A percentile compares a stretch with the other conserved stretches of the same genome.
These are phyloP conservation scores for Orientallactaga sibirica DNA, from an alignment of 2,797 vertebrate species.

Conservation along the genomic window DNA sequence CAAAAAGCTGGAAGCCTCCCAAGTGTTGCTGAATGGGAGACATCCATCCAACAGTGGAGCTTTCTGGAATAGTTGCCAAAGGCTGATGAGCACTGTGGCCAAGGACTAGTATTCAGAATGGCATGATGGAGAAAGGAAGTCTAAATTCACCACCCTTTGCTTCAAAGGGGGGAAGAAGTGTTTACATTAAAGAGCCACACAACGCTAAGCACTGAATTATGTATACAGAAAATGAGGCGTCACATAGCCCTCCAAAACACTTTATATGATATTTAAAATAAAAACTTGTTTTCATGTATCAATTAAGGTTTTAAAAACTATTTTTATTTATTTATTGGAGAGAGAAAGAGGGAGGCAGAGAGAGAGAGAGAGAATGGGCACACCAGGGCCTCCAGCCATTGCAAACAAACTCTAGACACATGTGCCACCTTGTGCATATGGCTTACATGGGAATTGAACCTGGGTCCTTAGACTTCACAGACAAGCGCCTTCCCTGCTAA, in stretches of 20 bases:
- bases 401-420: no score
- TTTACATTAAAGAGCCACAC: not conserved
- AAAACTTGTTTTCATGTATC: not conserved
- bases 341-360: no score
- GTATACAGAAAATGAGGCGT: not conserved
- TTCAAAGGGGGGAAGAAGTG: not conserved
- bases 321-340: no score
- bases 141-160: not conserved
- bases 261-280: not conserved
- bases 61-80: fast-evolving
- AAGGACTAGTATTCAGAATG: not conserved
- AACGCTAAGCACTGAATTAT: not conserved
- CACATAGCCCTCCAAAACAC: not conserved
- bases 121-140: not conserved
- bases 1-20: not conserved
- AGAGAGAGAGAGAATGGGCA: no score
- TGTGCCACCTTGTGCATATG: no score
- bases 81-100: not conserved
- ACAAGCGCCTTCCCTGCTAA: no score
- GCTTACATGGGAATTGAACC: no score
- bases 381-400: no score
- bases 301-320: not conserved
- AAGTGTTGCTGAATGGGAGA: not conserved
- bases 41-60: fast-evolving
- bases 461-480: no score